Conservation (phyloP, 2,113 vertebrate species). For the Lynx canadensis region DNA sequence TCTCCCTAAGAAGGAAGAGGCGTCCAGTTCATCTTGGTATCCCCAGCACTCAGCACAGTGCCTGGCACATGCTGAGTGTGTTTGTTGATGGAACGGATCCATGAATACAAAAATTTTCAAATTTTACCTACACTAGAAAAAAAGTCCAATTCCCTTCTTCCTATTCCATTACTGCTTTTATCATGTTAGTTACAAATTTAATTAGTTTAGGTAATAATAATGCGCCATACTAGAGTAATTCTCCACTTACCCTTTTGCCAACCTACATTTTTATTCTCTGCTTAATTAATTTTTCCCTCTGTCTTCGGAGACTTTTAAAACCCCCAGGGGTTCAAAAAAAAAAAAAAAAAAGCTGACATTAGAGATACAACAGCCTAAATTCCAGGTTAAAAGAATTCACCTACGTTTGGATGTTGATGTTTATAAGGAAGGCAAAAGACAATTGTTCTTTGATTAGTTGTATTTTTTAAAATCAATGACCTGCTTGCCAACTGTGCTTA, state of each 20-base stretch:
- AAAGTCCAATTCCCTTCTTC: neutral
- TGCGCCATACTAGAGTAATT: neutral
- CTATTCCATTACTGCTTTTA: neutral
- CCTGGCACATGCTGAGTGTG: neutral
- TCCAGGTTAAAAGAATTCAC: neutral
- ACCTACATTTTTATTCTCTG: neutral
- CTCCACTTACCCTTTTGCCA: neutral
- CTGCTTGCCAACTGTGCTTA: neutral
- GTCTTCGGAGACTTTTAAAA: slow-evolving; percentile 28
- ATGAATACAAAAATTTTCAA: neutral
- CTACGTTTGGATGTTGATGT: neutral
- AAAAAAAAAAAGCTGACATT: neutral
- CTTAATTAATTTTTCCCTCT: neutral
- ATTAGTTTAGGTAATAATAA: slow-evolving; percentile 16
- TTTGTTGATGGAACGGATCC: neutral
- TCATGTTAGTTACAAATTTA: neutral
- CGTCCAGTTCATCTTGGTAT: neutral
- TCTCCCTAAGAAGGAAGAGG: neutral
- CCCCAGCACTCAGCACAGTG: neutral
- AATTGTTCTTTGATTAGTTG: neutral
- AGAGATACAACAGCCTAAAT: neutral
- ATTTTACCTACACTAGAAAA: slow-evolving; percentile 12
- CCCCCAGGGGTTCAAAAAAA: neutral
- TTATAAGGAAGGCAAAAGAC: neutral
- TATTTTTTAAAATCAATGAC: neutral